phyloP scores from a whole-genome alignment of 2,888 invertebrate species.

The Teleogryllus oceanicus region DNA sequence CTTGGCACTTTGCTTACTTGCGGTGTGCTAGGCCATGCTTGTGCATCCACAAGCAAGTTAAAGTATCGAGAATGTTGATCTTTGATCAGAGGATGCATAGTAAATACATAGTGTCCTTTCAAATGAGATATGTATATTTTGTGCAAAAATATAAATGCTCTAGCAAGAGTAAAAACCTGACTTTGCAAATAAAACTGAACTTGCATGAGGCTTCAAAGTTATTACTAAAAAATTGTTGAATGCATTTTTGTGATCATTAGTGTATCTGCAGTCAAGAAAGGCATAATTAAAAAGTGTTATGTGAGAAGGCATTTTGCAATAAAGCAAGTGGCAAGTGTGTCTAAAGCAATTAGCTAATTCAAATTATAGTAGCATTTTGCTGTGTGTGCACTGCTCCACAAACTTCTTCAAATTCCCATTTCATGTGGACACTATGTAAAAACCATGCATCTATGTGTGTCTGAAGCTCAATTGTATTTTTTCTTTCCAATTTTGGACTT shows the following conservation, averaged over 20 bases:
- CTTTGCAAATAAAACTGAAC: neutral
- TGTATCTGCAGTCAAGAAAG: neutral
- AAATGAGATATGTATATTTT: neutral
- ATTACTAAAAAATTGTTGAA: no score
- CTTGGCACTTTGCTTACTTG: neutral
- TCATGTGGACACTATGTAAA: slow-evolving; percentile 18
- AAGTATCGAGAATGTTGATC: slow-evolving; percentile 7
- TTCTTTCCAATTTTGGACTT: slow-evolving; percentile 7
- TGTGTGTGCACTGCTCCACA: neutral
- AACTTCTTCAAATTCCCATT: neutral
- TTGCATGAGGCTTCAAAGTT: neutral
- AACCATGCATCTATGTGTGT: slow-evolving; percentile 10
- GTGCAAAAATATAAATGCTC: neutral
- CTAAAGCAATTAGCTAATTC: neutral
- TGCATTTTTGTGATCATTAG: no score
- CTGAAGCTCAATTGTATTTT: slow-evolving; percentile 1
- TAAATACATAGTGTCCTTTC: slow-evolving; percentile 12
- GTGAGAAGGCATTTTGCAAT: neutral
- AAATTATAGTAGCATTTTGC: neutral
- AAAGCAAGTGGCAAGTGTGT: neutral
- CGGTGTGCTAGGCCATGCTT: slow-evolving; percentile 11
- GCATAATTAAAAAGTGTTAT: neutral
- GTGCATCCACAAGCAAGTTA: slow-evolving; percentile 18
- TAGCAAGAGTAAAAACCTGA: neutral
- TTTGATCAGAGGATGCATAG: slow-evolving; percentile 9